Conservation (phyloP, 2,113 vertebrate species). For the Muntiacus muntjak region DNA sequence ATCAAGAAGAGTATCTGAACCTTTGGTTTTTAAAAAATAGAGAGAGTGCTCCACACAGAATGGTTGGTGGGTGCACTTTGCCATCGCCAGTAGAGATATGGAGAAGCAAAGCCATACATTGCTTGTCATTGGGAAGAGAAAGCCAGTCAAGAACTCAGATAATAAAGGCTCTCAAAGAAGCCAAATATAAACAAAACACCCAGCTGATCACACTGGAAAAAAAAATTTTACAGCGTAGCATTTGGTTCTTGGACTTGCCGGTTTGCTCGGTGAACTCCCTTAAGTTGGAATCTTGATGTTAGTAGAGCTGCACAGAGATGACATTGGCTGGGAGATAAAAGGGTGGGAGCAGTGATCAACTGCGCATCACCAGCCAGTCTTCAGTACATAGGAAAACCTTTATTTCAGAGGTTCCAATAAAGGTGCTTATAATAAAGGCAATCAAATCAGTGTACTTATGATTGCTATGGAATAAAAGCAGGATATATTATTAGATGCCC, state of each 20-base stretch:
- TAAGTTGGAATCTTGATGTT: constrained; percentile 15
- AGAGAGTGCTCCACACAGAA: constrained; percentile 28
- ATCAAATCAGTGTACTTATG: neutral
- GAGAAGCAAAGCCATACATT: constrained; percentile 53
- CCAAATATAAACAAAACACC: constrained; percentile 68
- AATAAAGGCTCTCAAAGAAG: constrained; percentile 65
- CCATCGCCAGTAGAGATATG: constrained; percentile 36
- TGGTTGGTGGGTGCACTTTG: constrained; percentile 37
- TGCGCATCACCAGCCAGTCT: neutral
- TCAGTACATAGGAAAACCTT: neutral
- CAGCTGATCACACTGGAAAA: constrained; percentile 66
- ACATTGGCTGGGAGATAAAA: constrained; percentile 36
- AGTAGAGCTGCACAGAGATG: neutral
- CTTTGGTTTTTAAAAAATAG: constrained; percentile 55
- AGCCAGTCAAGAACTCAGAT: constrained; percentile 63
- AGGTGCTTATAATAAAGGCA: neutral
- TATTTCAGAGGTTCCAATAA: neutral
- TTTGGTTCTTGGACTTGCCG: constrained; percentile 72
- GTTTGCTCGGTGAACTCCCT: constrained; percentile 57
- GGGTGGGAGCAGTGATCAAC: neutral
- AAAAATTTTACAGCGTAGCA: constrained; percentile 62
- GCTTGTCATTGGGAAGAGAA: constrained; percentile 56
- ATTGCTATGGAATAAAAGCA: neutral
- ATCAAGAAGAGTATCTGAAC: constrained; percentile 36
- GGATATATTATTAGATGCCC: neutral